A percentile compares a stretch with the other conserved stretches of the same genome.
Conservation (phyloP, 2,888 invertebrate species). For the Parelbella ahira region DNA sequence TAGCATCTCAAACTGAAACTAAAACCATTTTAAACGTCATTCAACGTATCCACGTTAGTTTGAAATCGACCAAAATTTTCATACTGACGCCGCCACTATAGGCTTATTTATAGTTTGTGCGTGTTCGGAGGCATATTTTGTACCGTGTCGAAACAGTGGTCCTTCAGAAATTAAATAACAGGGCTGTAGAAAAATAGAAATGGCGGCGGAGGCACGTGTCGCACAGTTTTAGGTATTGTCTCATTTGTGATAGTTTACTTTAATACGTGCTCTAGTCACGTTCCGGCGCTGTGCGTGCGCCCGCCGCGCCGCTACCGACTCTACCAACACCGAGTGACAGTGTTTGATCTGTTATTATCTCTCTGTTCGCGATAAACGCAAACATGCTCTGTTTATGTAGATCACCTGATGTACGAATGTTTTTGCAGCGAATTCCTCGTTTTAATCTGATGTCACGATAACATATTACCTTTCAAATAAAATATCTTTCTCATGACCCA, state of each 20-base stretch:
- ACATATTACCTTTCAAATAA: conserved; percentile 42
- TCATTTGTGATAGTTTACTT: conserved; percentile 46
- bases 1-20: no score
- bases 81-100: no score
- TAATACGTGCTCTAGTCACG: conserved; percentile 68
- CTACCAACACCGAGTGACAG: conserved; percentile 35
- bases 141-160: conserved; percentile 12
- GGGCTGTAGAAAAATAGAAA: conserved; percentile 19
- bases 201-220: conserved; percentile 42
- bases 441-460: conserved; percentile 61
- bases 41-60: no score
- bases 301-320: conserved; percentile 23
- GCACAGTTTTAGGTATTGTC: conserved; percentile 32
- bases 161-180: conserved; percentile 15
- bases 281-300: conserved; percentile 37
- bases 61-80: no score
- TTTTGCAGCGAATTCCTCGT: conserved; percentile 65
- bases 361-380: conserved; percentile 42
- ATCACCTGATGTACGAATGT: conserved; percentile 71
- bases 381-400: conserved; percentile 50
- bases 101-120: conserved; percentile 10
- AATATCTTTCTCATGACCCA: conserved; percentile 51
- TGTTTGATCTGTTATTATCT: conserved; percentile 50
- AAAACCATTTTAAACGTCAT: no score
- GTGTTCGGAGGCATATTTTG: conserved; percentile 20